Conservation (phyloP, 2,113 vertebrate species). For the Rhynchopsitta pachyrhyncha region DNA sequence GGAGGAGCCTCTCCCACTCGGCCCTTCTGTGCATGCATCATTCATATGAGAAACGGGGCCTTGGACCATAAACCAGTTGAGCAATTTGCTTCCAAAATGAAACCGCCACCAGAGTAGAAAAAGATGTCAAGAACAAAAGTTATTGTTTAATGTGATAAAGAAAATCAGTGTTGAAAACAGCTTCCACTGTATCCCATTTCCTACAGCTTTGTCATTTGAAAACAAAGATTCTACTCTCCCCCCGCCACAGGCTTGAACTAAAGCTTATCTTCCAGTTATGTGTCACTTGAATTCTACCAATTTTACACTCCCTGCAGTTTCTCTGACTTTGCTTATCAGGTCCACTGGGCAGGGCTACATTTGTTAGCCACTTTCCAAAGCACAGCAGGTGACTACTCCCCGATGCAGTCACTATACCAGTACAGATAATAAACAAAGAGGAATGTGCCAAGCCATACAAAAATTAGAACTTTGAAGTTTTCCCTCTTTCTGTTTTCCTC, state of each 20-base stretch:
- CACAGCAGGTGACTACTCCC: background rate
- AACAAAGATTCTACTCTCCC: background rate
- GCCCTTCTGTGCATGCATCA: background rate
- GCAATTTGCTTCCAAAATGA: slow-evolving; percentile 19
- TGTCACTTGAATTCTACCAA: background rate
- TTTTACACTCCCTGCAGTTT: background rate
- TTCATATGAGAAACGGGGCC: background rate
- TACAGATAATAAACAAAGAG: slow-evolving; percentile 43
- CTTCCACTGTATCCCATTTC: slow-evolving; percentile 1
- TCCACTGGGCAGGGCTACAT: background rate
- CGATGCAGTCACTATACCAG: background rate
- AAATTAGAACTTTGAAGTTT: background rate
- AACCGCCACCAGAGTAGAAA: slow-evolving; percentile 41
- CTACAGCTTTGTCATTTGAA: background rate
- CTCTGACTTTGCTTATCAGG: background rate
- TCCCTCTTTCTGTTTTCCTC: background rate
- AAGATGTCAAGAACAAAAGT: slow-evolving; percentile 47
- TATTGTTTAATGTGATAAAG: slow-evolving; percentile 49
- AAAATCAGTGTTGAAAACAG: slow-evolving; percentile 37
- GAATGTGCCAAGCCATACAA: slow-evolving; percentile 1
- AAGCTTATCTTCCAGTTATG: background rate
- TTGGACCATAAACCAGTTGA: background rate
- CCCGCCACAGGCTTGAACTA: background rate
- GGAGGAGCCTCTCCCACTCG: background rate
- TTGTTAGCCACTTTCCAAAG: background rate